Conservation (phyloP, 2,113 vertebrate species). For the Ceyx cyanopectus region DNA sequence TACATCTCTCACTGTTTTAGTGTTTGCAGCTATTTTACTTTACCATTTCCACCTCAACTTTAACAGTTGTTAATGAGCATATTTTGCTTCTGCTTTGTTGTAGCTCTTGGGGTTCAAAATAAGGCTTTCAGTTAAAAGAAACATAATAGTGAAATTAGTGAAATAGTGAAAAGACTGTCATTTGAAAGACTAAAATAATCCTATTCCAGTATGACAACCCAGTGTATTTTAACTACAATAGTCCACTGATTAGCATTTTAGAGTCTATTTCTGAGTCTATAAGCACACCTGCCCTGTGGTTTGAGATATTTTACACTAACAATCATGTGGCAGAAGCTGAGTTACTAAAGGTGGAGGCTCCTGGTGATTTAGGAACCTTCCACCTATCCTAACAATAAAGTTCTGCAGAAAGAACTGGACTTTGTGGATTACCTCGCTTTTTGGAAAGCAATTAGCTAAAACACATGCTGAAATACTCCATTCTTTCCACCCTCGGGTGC, state of each 20-base stretch:
- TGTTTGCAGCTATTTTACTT: neutral
- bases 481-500: neutral
- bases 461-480: neutral
- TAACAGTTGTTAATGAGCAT: neutral
- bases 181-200: neutral
- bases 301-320: neutral
- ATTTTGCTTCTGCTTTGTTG: neutral
- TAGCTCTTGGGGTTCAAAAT: conserved; percentile 12
- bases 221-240: conserved; percentile 1
- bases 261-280: neutral
- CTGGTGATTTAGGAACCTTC: neutral
- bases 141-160: neutral
- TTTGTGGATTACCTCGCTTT: neutral
- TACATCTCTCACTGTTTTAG: neutral
- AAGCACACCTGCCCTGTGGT: neutral
- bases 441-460: neutral
- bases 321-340: neutral
- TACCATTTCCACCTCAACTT: neutral
- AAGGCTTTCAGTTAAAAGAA: neutral
- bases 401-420: neutral
- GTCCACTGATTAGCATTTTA: conserved; percentile 17
- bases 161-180: neutral
- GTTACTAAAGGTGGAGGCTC: neutral
- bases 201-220: neutral
- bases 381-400: neutral